phyloP scores from a whole-genome alignment of 2,888 invertebrate genomes.

The Tetragonula carbonaria region DNA sequence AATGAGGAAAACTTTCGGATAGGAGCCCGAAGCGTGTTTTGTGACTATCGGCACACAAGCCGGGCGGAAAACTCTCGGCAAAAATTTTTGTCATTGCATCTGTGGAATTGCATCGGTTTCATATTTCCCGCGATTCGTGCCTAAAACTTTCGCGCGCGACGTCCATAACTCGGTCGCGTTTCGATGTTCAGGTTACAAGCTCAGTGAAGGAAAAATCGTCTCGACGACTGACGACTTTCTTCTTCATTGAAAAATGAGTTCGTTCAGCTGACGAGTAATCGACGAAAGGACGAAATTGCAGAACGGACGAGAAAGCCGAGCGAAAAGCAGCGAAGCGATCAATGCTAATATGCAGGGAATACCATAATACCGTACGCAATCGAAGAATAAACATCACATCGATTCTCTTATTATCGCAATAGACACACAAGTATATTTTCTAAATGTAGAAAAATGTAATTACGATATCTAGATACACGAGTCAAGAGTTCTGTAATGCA shows the following conservation, averaged over 20 bases:
- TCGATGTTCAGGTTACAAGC: background rate
- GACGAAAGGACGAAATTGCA: constrained; percentile 51
- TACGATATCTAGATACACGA: no score
- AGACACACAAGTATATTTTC: no score
- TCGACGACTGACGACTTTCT: background rate
- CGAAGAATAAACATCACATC: background rate
- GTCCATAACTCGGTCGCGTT: background rate
- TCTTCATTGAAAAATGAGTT: background rate
- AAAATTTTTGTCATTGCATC: constrained; percentile 31
- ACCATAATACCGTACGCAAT: background rate
- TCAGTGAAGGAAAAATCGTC: background rate
- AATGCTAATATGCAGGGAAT: constrained; percentile 1
- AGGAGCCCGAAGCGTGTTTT: constrained; percentile 33
- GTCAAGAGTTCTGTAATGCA: no score
- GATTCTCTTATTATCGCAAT: background rate
- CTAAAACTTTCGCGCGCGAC: background rate
- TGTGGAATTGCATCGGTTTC: constrained; percentile 29
- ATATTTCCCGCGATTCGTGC: background rate
- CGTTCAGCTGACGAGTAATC: background rate
- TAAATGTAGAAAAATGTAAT: no score
- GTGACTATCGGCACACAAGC: constrained; percentile 21
- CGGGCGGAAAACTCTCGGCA: constrained; percentile 11
- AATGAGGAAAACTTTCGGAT: constrained; percentile 50
- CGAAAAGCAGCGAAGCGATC: constrained; percentile 46
- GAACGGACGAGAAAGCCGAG: constrained; percentile 59